phyloP scores from a whole-genome alignment of 2,888 invertebrate genomes.

The Isotomurus palustris region DNA sequence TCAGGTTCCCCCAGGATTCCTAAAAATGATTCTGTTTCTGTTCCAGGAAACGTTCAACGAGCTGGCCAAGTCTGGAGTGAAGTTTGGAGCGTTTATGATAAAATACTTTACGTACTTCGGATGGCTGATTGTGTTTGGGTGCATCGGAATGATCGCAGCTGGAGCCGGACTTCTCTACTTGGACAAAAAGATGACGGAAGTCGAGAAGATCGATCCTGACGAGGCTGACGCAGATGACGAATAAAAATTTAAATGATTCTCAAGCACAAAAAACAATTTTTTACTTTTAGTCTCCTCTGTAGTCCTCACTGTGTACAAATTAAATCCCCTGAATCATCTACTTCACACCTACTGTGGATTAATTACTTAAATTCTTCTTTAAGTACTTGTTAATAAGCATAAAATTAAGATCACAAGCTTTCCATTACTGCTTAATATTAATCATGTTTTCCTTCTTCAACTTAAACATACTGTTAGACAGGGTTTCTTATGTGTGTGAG shows the following conservation, averaged over 20 bases:
- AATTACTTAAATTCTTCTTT: too few species aligned
- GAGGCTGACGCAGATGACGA: constrained; percentile 6
- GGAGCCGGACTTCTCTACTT: constrained; percentile 20
- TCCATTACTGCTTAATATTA: too few species aligned
- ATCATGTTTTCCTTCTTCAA: too few species aligned
- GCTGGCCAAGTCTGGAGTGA: constrained; percentile 20
- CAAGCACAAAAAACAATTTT: too few species aligned
- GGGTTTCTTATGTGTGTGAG: too few species aligned
- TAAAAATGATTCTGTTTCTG: not conserved
- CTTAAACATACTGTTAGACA: too few species aligned
- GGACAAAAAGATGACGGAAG: constrained; percentile 21
- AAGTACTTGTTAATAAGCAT: too few species aligned
- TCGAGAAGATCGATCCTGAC: constrained; percentile 12
- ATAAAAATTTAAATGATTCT: not conserved
- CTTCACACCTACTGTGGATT: too few species aligned
- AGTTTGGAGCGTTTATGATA: constrained; percentile 26
- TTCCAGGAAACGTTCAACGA: constrained; percentile 18
- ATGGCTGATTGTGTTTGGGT: constrained; percentile 16
- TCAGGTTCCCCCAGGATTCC: not conserved
- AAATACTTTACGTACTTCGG: constrained; percentile 16
- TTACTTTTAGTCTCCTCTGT: too few species aligned
- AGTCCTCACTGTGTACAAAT: too few species aligned
- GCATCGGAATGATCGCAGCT: constrained; percentile 23
- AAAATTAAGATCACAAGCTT: too few species aligned
- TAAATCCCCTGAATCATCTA: too few species aligned